Conservation (phyloP, 2,797 vertebrate genomes). For the Mycteria americana region DNA sequence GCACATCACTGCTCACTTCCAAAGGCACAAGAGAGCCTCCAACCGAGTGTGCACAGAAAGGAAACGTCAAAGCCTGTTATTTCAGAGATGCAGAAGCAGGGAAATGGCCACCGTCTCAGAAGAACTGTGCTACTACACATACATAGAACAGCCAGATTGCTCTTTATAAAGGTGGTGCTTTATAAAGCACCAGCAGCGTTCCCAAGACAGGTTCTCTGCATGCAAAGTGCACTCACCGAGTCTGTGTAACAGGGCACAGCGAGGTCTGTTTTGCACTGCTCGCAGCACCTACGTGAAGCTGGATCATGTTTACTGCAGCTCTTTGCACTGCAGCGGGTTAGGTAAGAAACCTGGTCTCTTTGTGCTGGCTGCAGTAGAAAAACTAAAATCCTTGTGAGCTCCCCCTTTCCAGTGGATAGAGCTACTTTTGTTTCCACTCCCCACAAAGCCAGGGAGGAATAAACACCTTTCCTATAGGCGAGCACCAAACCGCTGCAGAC, state of each 20-base stretch:
- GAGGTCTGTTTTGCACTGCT: neutral
- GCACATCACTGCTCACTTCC: neutral
- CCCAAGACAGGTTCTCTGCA: neutral
- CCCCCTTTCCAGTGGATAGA: neutral
- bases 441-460: neutral
- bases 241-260: neutral
- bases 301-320: neutral
- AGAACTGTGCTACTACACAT: neutral
- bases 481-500: neutral
- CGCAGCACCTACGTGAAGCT: rapidly evolving
- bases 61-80: neutral
- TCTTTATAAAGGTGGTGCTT: neutral
- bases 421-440: neutral
- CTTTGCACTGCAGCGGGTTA: neutral
- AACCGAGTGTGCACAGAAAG: neutral
- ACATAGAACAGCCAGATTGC: neutral
- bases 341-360: neutral
- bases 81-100: neutral
- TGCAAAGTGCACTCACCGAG: neutral
- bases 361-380: neutral
- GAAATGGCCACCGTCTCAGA: neutral
- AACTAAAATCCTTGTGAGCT: neutral
- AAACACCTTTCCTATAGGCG: rapidly evolving
- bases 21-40: neutral
- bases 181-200: neutral